phyloP scores from a whole-genome alignment of 92 coral and sea anemone genomes.

The Epizoanthus stellaris region DNA sequence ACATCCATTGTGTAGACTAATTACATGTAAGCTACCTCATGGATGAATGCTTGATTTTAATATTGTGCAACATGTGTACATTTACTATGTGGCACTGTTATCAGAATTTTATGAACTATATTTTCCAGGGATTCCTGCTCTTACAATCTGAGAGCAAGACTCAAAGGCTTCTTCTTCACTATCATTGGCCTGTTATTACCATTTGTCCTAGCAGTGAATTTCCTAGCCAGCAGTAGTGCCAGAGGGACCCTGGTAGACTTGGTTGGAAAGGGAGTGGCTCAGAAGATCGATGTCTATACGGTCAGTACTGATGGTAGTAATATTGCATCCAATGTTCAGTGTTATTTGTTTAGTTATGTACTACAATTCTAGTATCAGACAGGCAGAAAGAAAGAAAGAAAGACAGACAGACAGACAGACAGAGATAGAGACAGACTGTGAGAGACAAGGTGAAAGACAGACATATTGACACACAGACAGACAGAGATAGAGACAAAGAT shows the following conservation, averaged over 20 bases:
- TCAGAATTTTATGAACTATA: neutral
- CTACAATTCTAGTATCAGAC: neutral
- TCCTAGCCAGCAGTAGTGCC: constrained; percentile 84
- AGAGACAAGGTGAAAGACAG: too few relatives aligned
- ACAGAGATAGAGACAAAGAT: too few relatives aligned
- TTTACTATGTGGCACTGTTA: neutral
- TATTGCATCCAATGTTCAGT: neutral
- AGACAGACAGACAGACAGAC: too few relatives aligned
- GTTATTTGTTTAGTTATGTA: too few relatives aligned
- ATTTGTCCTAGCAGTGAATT: constrained; percentile 79
- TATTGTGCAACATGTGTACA: neutral
- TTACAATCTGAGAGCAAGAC: constrained; percentile 83
- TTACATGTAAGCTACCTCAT: neutral
- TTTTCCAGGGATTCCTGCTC: constrained; percentile 78
- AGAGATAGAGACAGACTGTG: too few relatives aligned
- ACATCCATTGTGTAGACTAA: too few relatives aligned
- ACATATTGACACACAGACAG: too few relatives aligned
- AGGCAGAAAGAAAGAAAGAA: too few relatives aligned
- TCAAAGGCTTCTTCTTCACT: constrained; percentile 79
- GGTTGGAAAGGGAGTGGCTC: constrained; percentile 69
- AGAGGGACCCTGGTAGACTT: constrained; percentile 68
- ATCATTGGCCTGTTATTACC: constrained; percentile 88
- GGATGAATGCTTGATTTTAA: neutral
- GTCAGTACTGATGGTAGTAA: constrained; percentile 51
- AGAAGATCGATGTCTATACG: constrained; percentile 69